These are phyloP conservation scores for Anticlea derivata DNA, from an alignment of 2,888 invertebrate species.

Conservation along the genomic window DNA sequence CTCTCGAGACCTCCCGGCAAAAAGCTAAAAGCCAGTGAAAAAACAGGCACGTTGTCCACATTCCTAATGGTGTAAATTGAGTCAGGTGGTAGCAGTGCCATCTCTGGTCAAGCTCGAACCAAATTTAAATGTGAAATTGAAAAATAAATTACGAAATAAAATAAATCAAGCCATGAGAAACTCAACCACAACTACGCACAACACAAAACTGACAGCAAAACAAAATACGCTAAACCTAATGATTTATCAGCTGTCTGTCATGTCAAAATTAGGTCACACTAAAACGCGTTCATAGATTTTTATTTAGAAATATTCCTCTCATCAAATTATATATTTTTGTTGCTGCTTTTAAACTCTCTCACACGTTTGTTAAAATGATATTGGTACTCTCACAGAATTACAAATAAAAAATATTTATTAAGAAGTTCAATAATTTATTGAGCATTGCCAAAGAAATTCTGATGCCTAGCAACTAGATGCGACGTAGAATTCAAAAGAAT, in stretches of 20 bases:
- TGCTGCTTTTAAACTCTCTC: too few relatives aligned
- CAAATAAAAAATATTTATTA: too few relatives aligned
- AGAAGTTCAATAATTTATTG: too few relatives aligned
- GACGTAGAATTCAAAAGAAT: too few relatives aligned
- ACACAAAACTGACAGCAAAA: conserved; percentile 81
- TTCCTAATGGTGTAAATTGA: conserved; percentile 89
- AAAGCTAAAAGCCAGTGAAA: conserved; percentile 88
- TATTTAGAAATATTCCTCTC: too few relatives aligned
- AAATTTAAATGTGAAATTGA: conserved; percentile 69
- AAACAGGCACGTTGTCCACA: conserved; percentile 88
- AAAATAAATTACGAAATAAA: conserved; percentile 76
- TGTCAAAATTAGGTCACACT: conserved; percentile 4
- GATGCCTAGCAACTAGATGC: too few relatives aligned
- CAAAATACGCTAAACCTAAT: conserved; percentile 48
- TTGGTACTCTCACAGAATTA: too few relatives aligned
- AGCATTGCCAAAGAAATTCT: too few relatives aligned
- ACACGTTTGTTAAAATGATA: too few relatives aligned
- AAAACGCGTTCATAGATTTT: background rate
- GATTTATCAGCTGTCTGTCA: conserved; percentile 17
- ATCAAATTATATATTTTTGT: too few relatives aligned
- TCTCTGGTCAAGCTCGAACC: conserved; percentile 80
- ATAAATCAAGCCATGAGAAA: conserved; percentile 82
- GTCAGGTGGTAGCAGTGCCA: conserved; percentile 91
- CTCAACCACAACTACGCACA: conserved; percentile 81
- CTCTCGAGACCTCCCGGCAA: conserved; percentile 83